These are phyloP conservation scores for Dolichomitus sp. DNA, from an alignment of 2,888 invertebrate genomes.

Conservation along the genomic window DNA sequence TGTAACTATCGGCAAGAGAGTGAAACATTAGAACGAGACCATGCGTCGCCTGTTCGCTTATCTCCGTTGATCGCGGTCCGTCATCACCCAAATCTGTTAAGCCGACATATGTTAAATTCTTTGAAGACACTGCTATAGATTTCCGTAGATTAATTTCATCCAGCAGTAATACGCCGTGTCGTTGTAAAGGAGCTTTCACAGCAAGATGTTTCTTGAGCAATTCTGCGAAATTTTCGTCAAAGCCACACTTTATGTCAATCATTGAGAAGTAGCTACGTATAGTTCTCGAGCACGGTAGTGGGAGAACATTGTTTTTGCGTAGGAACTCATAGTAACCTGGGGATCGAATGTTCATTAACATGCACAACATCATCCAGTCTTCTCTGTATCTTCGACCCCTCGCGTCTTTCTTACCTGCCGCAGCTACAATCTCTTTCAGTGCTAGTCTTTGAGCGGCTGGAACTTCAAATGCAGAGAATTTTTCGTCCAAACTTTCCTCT, in stretches of 20 bases:
- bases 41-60: not conserved
- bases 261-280: slow-evolving; percentile 23
- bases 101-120: not conserved
- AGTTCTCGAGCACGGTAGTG: slow-evolving; percentile 30
- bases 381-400: slow-evolving; percentile 40
- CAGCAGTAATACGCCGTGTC: not conserved
- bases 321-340: slow-evolving; percentile 23
- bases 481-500: too few species aligned
- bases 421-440: not conserved
- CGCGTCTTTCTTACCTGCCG: not conserved
- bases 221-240: slow-evolving; percentile 11
- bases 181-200: slow-evolving; percentile 12
- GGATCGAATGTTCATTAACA: slow-evolving; percentile 45
- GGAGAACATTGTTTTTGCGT: slow-evolving; percentile 31
- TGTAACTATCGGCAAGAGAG: not conserved
- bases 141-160: slow-evolving; percentile 34
- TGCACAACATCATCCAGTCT: slow-evolving; percentile 50
- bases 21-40: not conserved
- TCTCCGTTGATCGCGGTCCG: not conserved
- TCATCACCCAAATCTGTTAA: not conserved
- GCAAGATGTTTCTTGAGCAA: slow-evolving; percentile 30
- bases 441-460: not conserved
- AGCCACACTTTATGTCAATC: slow-evolving; percentile 31
- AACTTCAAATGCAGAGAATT: not conserved
- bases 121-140: not conserved